Conservation (phyloP, 2,797 vertebrate genomes). For the Sandelia bainsii region DNA sequence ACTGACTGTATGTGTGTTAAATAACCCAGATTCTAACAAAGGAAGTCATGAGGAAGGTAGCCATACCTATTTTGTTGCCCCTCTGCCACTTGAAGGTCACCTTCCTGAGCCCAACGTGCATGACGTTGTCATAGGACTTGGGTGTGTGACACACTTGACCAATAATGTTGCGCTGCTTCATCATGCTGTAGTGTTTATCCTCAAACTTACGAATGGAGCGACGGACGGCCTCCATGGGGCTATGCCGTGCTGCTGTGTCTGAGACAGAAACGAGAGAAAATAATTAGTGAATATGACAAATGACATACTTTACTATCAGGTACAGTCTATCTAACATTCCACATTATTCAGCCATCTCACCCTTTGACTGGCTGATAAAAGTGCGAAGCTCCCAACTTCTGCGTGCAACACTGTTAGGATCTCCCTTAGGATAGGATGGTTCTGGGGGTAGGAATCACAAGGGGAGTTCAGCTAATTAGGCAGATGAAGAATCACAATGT, state of each 20-base stretch:
- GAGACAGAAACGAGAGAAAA: background rate
- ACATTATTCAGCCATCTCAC: conserved; percentile 71
- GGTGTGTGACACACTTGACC: conserved; percentile 98
- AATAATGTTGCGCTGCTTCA: conserved; percentile 97
- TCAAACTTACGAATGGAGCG: conserved; percentile 93
- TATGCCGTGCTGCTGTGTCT: conserved; percentile 91
- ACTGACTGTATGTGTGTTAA: background rate
- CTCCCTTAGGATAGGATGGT: conserved; percentile 93
- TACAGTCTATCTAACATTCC: background rate
- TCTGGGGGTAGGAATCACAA: conserved; percentile 79
- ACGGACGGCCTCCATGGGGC: conserved; percentile 93
- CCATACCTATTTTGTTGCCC: conserved; percentile 98
- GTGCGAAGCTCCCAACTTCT: conserved; percentile 97
- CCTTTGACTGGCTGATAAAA: conserved; percentile 94
- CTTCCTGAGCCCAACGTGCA: conserved; percentile 98
- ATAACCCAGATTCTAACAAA: background rate
- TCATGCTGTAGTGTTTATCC: conserved; percentile 91
- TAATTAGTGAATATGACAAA: background rate
- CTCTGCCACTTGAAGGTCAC: conserved; percentile 99
- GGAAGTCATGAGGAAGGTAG: background rate
- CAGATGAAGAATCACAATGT: background rate
- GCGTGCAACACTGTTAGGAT: conserved; percentile 84
- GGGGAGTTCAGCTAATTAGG: background rate
- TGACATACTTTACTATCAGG: background rate
- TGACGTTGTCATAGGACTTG: conserved; percentile 96